Evolutionary conservation across 2,888 invertebrate species (phyloP), one percentile per base, ranked within the genome.

Genomic region (Acleris holmiana): DNA sequence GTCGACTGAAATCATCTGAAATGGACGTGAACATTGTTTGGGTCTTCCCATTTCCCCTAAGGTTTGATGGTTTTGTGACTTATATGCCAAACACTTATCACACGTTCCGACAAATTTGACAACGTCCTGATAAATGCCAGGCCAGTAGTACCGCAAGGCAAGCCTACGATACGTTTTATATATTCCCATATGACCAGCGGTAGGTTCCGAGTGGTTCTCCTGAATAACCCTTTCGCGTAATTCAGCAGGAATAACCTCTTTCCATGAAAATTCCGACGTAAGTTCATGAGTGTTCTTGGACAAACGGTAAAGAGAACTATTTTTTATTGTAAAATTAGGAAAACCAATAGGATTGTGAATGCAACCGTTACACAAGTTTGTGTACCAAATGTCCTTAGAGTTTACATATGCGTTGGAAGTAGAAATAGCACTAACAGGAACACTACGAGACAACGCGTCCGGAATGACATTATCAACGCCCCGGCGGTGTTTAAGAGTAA

Each of bases 21-120:
- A 76, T 21, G 73, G 78, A 21, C 69, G 53, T 40, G 21, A 69
- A 53, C 68, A 75, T 0, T 66, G 29, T 51, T 73, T 74, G 6
- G 70, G 75, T 15, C 63, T 58, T 25, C 68, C 73, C 73, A 73
- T 74, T 62, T 50, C 53, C 1, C 71, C 76, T 15, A 64, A 55
- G 7, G 61, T 71, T 7, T 15, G 46, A 25, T 67, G 71, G 48
- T 40, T 53, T 15, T 19, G 53, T 5, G 13, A 8, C 15, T 8
- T n/a, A 6, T 41, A 53, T 6, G 40, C 0, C 6, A 53, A 15
- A 40, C 53, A 53, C 13, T 13, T 41, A 1, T 4, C 21, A 4
- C 53, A 53, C 2, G 41, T 0, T 4, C 21, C 40, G 6, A 53
- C 6, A 7, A 53, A 53, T 3, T 41, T 41, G 6, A 53, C 53